Evolutionary conservation across 2,888 invertebrate species (phyloP).

Genomic region (Stenichneumon culpator): DNA sequence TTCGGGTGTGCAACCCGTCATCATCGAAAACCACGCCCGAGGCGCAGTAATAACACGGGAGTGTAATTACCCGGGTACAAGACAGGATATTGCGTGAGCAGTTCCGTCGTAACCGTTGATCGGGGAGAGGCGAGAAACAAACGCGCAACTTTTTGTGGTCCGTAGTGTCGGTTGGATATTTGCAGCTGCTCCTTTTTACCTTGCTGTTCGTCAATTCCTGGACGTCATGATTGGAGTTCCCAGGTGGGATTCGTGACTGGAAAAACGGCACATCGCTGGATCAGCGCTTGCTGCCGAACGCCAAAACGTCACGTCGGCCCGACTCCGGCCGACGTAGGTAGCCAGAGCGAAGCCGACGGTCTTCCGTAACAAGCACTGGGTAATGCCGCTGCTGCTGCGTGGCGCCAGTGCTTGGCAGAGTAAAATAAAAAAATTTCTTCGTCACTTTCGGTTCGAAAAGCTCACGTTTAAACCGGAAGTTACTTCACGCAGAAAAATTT

Average conservation of each 20-base stretch:
- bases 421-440: too few relatives aligned
- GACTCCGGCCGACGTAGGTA: background rate
- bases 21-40: conserved; percentile 6
- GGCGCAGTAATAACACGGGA: conserved; percentile 22
- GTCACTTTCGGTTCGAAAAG: too few relatives aligned
- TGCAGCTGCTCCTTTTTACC: conserved; percentile 9
- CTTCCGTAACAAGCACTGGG: too few relatives aligned
- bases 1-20: conserved; percentile 7
- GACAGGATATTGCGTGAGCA: conserved; percentile 34
- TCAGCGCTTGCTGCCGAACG: too few relatives aligned
- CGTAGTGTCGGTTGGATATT: background rate
- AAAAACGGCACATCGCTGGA: too few relatives aligned
- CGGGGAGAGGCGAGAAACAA: background rate
- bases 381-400: too few relatives aligned
- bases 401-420: too few relatives aligned
- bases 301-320: background rate
- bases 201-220: too few relatives aligned
- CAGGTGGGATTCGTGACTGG: background rate
- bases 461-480: too few relatives aligned
- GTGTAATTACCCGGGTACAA: conserved; percentile 9
- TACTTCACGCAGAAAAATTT: too few relatives aligned
- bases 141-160: conserved; percentile 26
- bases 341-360: too few relatives aligned
- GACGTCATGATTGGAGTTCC: too few relatives aligned
- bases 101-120: conserved; percentile 34